Percentiles rank a stretch among this genome's conserved stretches.
phyloP scores from a whole-genome alignment of 2,797 vertebrate species.

The Cichlasoma orientale region DNA sequence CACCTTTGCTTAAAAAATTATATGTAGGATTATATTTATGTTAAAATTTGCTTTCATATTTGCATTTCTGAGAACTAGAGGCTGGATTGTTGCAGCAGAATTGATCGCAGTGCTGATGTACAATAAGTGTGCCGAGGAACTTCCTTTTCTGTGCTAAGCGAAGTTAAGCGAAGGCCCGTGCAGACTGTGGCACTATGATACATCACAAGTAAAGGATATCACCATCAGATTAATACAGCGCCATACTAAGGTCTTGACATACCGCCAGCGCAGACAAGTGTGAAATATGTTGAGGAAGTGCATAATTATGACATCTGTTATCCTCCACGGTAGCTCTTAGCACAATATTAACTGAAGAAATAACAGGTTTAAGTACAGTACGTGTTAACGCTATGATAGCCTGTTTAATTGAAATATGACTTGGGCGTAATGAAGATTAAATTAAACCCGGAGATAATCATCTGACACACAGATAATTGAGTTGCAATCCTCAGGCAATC shows the following conservation, averaged over 20 bases:
- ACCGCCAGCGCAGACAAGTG: conserved; percentile 74
- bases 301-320: conserved; percentile 97
- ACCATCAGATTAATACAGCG: conserved; percentile 83
- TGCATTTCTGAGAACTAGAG: neutral
- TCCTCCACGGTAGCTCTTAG: conserved; percentile 84
- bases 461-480: conserved; percentile 94
- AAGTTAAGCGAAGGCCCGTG: conserved; percentile 67
- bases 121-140: conserved; percentile 57
- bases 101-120: conserved; percentile 28
- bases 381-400: conserved; percentile 87
- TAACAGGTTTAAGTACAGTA: conserved; percentile 88
- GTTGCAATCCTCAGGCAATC: conserved; percentile 83
- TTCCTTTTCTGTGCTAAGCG: conserved; percentile 62
- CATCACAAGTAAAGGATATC: conserved; percentile 82
- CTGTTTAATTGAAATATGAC: conserved; percentile 95
- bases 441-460: conserved; percentile 93
- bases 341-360: conserved; percentile 88
- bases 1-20: neutral
- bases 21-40: neutral
- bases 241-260: conserved; percentile 47
- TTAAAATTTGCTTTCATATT: conserved; percentile 9
- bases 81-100: neutral
- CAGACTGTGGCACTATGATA: conserved; percentile 68
- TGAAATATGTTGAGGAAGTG: conserved; percentile 89
- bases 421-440: conserved; percentile 90